Base-by-base conservation (phyloP, 2,113 vertebrate genomes). In the Lasiurus cinereus region DNA sequence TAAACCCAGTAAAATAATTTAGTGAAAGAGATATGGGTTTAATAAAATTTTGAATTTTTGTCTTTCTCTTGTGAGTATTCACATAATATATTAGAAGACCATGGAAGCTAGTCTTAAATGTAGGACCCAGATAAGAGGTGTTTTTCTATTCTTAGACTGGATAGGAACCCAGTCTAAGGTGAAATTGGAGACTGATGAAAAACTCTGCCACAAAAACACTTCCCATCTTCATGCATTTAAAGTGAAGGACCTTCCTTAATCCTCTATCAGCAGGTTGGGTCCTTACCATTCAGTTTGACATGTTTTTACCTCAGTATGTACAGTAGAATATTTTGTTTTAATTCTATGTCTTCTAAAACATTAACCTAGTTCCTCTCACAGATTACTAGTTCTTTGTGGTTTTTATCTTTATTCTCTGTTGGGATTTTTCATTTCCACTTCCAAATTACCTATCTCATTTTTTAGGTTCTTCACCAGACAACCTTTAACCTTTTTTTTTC, bases 21-120 rank as follows among this genome's bases (percentile, higher is more conserved):
- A 54, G 29, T 93, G 16, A 64, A 43, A 72, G 48, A 93, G 31
- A 77, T 29, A 72, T 50, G 52, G 11, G 18, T 54, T 69, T 90
- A 93, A 83, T 62, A 77, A 33, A 22, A 33, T 33, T 56, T 64
- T 56, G 19, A 85, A 36, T 83, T 77, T 96, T 91, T 88, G 14
- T 84, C 73, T 77, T 52, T 66, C 15, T 85, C 27, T 48, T 73
- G 19, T 76, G 8, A 83, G 29, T 8, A 43, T 70, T 86, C 48
- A 27, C 29, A 62, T 48, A 11, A 27, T 46, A 39, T 48, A 11
- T n/a, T 46, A 39, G 69, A 82, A 62, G 80, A 62, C 33, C 8
- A 11, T 31, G 29, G 16, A 66, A 33, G 46, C 36, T 83, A 48
- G 50, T 56, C n/a, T 73, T 67, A 50, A 64, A 77, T 21, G 31